Evolutionary conservation across 2,797 vertebrate genomes (phyloP), one percentile per base, ranked within the genome.

Genomic region (Manis javanica): DNA sequence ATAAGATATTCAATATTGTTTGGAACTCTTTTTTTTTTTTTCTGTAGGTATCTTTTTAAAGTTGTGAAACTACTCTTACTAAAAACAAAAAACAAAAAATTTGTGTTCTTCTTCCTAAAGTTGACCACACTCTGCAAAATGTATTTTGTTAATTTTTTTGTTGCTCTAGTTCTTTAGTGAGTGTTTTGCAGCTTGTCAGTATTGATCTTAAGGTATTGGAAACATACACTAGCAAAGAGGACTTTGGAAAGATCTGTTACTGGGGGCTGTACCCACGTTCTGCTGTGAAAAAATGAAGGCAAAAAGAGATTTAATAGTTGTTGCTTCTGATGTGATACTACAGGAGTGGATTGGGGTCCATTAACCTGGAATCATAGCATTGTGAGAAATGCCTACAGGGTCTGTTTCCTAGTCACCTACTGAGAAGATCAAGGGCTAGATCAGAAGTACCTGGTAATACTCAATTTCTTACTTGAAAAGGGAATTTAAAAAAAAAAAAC

Each of bases 371-470:
- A 83, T 88, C n/a, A 24, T 42, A 31, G 42, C 51, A n/a, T 24
- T 0, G 14, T 63, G 34, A 3, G 51, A 87, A 10, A 69, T 82
- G 79, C 9, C 87, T 96, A 11, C 89, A 85, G 59, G 75, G 18
- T 78, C 2, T 79, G 29, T 87, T 98, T 97, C 95, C 97, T 97
- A 51, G 72, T 93, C 90, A 96, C 55, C 42, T 96, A 31, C 89
- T 5, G 34, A 87, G 31, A 34, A 53, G 37, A n/a, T 14, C 74
- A 63, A 39, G 31, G 68, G 23, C 61, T 55, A 24, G 34, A 49
- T 82, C 1, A 23, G 39, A 46, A 57, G 31, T 57, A 51, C 9
- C 61, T 57, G 23, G 21, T 64, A 64, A 72, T 82, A 46, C 59
- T 55, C 34, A 79, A 2, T 95, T 95, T 89, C 46, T 77, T 87